Base-by-base conservation (phyloP, 2,113 vertebrate species). In the Lipotes vexillifer region DNA sequence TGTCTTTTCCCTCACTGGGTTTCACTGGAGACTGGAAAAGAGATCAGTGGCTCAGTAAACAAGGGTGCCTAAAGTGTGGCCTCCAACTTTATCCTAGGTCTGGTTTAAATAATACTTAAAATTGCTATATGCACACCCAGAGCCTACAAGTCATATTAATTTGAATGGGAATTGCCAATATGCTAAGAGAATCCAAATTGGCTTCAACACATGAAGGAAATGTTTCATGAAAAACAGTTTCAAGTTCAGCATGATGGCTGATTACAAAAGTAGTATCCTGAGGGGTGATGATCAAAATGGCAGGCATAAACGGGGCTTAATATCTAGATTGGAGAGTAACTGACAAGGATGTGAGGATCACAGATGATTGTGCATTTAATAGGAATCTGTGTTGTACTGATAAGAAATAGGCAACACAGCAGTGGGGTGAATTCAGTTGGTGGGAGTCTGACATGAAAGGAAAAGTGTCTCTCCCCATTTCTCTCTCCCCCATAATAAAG, bases 11-110 rank as follows among this genome's bases (percentile, higher is more conserved):
- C 80, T 78, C 33, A 55, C 52, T 1, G 5, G 38, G 36, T 49
- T 77, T 94, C 55, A 68, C 78, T 75, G 33, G 82, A 12, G 87
- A 25, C 96, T 98, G 96, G 94, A 95, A 97, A 98, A 98, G 95
- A 93, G 86, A 98, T 98, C 97, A 97, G 55, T 49, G 31, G 78
- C 57, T 96, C 87, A 23, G 96, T 97, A 96, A 97, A 97, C 93
- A 96, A 14, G 61, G 36, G 49, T 61, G 17, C 84, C 94, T 95
- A 86, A 95, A 90, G 80, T 78, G 52, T 65, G 63, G 78, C 84
- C 88, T 83, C 88, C 4, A 13, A 21, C 66, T 97, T 96, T 92
- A 95, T 69, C 90, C 90, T 63, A 71, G 59, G 59, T 88, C 96
- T 97, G 96, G 46, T 88, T 96, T 97, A 87, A 97, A 92, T 95